These are phyloP conservation scores for Tryphoninae sp. DNA, from an alignment of 2,888 invertebrate species.

Conservation along the genomic window DNA sequence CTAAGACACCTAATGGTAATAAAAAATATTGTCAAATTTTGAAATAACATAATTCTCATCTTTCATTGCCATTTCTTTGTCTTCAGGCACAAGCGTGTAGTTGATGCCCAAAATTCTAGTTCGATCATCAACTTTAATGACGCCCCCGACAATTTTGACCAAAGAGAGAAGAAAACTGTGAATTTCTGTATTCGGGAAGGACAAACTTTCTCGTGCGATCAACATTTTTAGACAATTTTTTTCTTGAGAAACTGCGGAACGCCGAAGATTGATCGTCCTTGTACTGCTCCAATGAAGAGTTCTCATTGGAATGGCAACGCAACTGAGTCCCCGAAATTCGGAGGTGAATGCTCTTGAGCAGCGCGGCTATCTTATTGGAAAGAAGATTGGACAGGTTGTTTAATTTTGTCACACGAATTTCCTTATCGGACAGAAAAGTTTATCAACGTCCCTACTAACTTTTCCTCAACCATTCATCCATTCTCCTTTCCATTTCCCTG, in stretches of 20 bases:
- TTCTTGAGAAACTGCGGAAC: constrained; percentile 36
- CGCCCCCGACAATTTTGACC: constrained; percentile 58
- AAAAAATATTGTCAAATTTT: too few species aligned
- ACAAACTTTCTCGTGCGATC: background rate
- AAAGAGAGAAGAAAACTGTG: constrained; percentile 9
- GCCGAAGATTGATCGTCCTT: constrained; percentile 42
- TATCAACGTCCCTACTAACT: background rate
- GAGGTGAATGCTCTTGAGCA: constrained; percentile 93
- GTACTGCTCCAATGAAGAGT: constrained; percentile 73
- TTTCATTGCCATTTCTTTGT: constrained; percentile 48
- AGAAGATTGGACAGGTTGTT: constrained; percentile 89
- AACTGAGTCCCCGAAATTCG: constrained; percentile 89
- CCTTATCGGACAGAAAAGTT: background rate
- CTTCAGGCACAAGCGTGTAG: constrained; percentile 72
- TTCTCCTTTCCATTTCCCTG: background rate
- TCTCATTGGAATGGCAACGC: constrained; percentile 85
- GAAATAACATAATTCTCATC: background rate
- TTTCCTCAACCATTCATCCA: background rate
- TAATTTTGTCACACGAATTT: constrained; percentile 1
- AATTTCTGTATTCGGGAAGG: background rate
- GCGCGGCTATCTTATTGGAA: constrained; percentile 91
- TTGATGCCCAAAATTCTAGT: constrained; percentile 76
- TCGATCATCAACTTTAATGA: constrained; percentile 68
- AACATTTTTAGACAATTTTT: background rate
- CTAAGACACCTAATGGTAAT: background rate